phyloP scores from a whole-genome alignment of 1,140 invertebrate genomes.

The Nilaparvata lugens region DNA sequence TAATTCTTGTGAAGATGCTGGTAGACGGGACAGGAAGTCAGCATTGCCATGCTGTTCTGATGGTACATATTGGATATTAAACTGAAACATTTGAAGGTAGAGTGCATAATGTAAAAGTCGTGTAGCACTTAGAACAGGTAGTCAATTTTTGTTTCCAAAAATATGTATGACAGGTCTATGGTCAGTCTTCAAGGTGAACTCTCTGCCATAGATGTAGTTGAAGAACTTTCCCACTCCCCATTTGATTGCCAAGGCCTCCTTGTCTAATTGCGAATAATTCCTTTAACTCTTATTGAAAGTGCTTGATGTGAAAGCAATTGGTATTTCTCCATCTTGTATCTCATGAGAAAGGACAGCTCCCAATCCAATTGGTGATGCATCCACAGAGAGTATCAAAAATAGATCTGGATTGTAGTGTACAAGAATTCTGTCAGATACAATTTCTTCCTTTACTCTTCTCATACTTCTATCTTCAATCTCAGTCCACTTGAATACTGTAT shows the following conservation, averaged over 20 bases:
- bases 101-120: constrained; percentile 24
- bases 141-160: constrained; percentile 30
- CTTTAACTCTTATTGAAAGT: constrained; percentile 31
- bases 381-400: too few relatives aligned
- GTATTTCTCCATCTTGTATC: constrained; percentile 9
- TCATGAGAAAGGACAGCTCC: not conserved
- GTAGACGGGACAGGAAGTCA: too few relatives aligned
- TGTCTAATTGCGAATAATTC: constrained; percentile 40
- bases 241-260: constrained; percentile 39
- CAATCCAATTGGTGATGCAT: constrained; percentile 22
- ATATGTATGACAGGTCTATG: constrained; percentile 38
- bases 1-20: too few relatives aligned
- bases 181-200: constrained; percentile 39
- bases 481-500: too few relatives aligned
- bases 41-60: too few relatives aligned
- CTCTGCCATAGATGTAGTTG: constrained; percentile 35
- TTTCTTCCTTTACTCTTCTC: too few relatives aligned
- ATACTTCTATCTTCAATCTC: too few relatives aligned
- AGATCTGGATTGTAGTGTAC: too few relatives aligned
- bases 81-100: too few relatives aligned
- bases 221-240: constrained; percentile 35
- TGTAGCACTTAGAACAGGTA: constrained; percentile 26
- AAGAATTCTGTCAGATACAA: too few relatives aligned
- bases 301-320: constrained; percentile 33
- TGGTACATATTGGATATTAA: too few relatives aligned